Evolutionary conservation across 2,113 vertebrate genomes (phyloP).

Genomic region (Pseudorhombus dupliciocellatus): DNA sequence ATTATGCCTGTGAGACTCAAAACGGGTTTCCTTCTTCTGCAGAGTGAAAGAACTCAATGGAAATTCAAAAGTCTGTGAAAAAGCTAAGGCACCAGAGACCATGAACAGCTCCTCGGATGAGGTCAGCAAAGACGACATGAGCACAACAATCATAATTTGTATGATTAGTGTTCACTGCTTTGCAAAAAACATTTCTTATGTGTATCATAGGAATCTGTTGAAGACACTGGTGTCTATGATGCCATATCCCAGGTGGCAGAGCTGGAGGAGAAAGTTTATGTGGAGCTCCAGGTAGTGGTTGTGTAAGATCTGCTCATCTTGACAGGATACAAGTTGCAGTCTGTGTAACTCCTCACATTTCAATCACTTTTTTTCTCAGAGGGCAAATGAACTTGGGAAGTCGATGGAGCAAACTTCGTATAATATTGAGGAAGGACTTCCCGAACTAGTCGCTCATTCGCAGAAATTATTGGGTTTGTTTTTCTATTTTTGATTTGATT

Average conservation of each 20-base stretch:
- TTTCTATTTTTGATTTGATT: conserved; percentile 23
- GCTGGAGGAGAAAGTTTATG: conserved; percentile 71
- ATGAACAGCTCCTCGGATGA: conserved; percentile 68
- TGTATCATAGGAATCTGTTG: conserved; percentile 65
- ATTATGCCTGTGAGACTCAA: not conserved
- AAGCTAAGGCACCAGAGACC: conserved; percentile 47
- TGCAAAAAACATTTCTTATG: not conserved
- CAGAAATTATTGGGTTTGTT: conserved; percentile 66
- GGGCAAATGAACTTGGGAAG: conserved; percentile 38
- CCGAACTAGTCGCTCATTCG: conserved; percentile 43
- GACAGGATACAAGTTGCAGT: no score
- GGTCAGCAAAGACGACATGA: conserved; percentile 45
- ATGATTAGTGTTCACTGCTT: not conserved
- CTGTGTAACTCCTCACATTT: not conserved
- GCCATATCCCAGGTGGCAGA: conserved; percentile 71
- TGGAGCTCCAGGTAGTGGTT: conserved; percentile 73
- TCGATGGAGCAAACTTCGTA: conserved; percentile 67
- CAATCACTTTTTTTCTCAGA: conserved; percentile 44
- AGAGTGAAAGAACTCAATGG: conserved; percentile 82
- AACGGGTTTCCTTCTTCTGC: not conserved
- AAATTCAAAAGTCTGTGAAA: conserved; percentile 30
- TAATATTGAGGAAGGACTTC: conserved; percentile 60
- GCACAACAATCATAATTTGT: not conserved
- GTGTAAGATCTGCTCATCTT: not conserved
- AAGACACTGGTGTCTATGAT: conserved; percentile 60